phyloP scores from a whole-genome alignment of 2,888 invertebrate species.

The Elegia similella region DNA sequence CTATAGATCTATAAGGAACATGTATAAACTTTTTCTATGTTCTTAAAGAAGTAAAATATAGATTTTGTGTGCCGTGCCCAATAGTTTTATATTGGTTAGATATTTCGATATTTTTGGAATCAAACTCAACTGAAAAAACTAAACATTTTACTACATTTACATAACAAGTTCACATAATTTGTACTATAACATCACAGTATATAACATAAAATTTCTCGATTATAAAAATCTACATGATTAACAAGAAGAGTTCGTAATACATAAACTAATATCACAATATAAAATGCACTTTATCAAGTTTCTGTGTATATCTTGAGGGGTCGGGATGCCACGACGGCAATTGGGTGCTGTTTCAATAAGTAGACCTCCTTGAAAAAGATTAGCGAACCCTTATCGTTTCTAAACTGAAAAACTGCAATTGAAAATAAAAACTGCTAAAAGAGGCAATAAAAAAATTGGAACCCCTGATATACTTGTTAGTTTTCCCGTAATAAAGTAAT shows the following conservation, averaged over 20 bases:
- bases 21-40: too few species aligned
- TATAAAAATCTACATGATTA: conserved; percentile 36
- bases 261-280: conserved; percentile 33
- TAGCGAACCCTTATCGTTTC: conserved; percentile 74
- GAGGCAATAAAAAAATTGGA: conserved; percentile 22
- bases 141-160: conserved; percentile 37
- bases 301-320: conserved; percentile 47
- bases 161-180: conserved; percentile 24
- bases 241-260: conserved; percentile 34
- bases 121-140: conserved; percentile 28
- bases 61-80: too few species aligned
- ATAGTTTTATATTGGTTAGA: background rate
- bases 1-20: too few species aligned
- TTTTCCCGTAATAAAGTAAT: background rate
- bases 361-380: conserved; percentile 66
- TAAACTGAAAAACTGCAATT: conserved; percentile 76
- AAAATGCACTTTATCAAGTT: conserved; percentile 28
- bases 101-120: conserved; percentile 11
- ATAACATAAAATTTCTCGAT: conserved; percentile 30
- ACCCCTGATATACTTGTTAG: conserved; percentile 9
- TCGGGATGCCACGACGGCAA: conserved; percentile 30
- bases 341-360: conserved; percentile 35
- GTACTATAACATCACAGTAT: conserved; percentile 22
- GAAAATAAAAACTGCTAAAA: conserved; percentile 50
- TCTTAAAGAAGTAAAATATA: too few species aligned